Evolutionary conservation across 2,797 vertebrate species (phyloP), one percentile per base, ranked within the genome.

Genomic region (Gambusia yucatana): DNA sequence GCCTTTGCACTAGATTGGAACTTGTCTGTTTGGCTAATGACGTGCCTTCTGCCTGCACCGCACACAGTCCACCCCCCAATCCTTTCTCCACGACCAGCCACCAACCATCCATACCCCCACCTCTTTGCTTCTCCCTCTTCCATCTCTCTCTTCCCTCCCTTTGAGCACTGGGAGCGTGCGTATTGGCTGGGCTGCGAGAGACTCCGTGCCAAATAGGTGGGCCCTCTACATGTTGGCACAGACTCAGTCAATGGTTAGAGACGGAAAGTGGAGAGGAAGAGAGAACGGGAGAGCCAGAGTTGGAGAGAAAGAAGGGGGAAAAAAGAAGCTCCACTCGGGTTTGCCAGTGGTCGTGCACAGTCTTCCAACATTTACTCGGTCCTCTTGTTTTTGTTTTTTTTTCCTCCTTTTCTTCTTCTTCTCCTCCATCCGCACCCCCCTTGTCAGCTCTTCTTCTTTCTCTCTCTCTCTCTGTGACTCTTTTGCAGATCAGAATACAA

Each of bases 141-240:
- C 94, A 93, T 93, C 85, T 82, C 93, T 91, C 88, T 91, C 91
- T 91, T 90, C 96, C 96, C 95, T 93, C 94, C 94, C 92, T 95
- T 94, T 96, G 96, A 95, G 93, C 75, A 92, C 94, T 96, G 91
- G 93, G 94, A 96, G 94, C 91, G 93, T 94, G 95, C 96, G 93
- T 95, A 98, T 98, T 98, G 97, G 97, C 96, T 97, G 96, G 89
- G 93, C 91, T 90, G 91, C 83, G 89, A 89, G 94, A 86, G 96
- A 95, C 93, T 96, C 90, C 71, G 92, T 97, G 97, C 97, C 97
- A 98, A 97, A 97, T 97, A 97, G 97, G 97, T 97, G 97, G 97
- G 96, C 96, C 96, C 94, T 96, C 94, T 94, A 93, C 93, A 88
- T 88, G 95, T 95, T 97, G 97, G 96, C 97, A 97, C 95, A 95